Evolutionary conservation across 2,797 vertebrate genomes (phyloP).

Genomic region (Ctenopoma multispine): DNA sequence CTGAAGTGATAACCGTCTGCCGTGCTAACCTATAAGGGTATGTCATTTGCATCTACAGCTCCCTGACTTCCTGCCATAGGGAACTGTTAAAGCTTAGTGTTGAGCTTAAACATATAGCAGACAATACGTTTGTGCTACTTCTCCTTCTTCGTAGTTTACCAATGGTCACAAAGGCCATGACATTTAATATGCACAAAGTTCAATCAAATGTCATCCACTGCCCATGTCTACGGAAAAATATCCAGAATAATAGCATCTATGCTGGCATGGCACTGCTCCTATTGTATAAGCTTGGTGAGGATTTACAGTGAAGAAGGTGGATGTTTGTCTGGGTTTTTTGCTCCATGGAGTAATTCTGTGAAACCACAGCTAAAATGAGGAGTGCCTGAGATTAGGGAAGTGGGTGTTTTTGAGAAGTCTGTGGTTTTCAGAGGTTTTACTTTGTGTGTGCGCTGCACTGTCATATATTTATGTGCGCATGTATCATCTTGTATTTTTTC

Average conservation of each 20-base stretch:
- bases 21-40: slow-evolving; percentile 51
- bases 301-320: slow-evolving; percentile 35
- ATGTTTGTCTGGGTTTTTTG: slow-evolving; percentile 49
- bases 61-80: slow-evolving; percentile 43
- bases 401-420: slow-evolving; percentile 57
- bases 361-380: slow-evolving; percentile 54
- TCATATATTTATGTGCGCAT: slow-evolving; percentile 26
- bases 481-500: slow-evolving; percentile 32
- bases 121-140: slow-evolving; percentile 2
- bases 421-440: slow-evolving; percentile 36
- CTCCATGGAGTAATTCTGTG: slow-evolving; percentile 44
- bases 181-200: slow-evolving; percentile 65
- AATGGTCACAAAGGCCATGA: slow-evolving; percentile 46
- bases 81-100: slow-evolving; percentile 10
- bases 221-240: slow-evolving; percentile 29
- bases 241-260: background rate
- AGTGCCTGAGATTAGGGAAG: slow-evolving; percentile 63
- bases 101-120: slow-evolving; percentile 28
- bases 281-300: slow-evolving; percentile 18
- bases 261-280: slow-evolving; percentile 20
- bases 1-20: slow-evolving; percentile 44
- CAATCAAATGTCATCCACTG: slow-evolving; percentile 59
- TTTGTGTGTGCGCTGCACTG: slow-evolving; percentile 45
- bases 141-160: slow-evolving; percentile 5
- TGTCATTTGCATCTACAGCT: slow-evolving; percentile 57